Conservation (phyloP, 2,888 invertebrate species). For the Sialis lutaria region DNA sequence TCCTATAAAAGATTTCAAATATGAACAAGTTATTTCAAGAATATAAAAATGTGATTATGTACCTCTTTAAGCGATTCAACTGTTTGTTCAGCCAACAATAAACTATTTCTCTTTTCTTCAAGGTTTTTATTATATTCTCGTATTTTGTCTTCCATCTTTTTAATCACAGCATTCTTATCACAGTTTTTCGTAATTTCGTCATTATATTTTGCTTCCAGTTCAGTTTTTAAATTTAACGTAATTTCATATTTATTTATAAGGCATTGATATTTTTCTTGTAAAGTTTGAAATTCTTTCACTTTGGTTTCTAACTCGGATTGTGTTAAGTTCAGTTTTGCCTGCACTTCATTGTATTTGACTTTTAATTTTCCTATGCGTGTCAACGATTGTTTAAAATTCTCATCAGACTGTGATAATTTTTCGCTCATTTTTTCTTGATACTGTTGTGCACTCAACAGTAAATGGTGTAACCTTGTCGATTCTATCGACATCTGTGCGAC, state of each 20-base stretch:
- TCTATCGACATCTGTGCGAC: slow-evolving; percentile 29
- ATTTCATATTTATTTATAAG: not conserved
- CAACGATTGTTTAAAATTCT: slow-evolving; percentile 16
- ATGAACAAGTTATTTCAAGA: not conserved
- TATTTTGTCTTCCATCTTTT: slow-evolving; percentile 6
- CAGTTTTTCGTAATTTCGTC: slow-evolving; percentile 5
- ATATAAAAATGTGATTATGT: not conserved
- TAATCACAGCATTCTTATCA: slow-evolving; percentile 3
- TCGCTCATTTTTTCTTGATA: slow-evolving; percentile 26
- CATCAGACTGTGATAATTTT: slow-evolving; percentile 16
- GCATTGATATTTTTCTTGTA: slow-evolving; percentile 1
- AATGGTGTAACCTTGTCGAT: slow-evolving; percentile 27
- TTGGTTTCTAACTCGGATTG: slow-evolving; percentile 2
- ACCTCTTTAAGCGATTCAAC: slow-evolving; percentile 1
- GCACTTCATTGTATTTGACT: not conserved
- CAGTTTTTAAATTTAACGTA: not conserved
- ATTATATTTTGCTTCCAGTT: not conserved
- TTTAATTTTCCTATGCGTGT: slow-evolving; percentile 10
- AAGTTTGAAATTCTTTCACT: not conserved
- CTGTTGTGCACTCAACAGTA: slow-evolving; percentile 30
- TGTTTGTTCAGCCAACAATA: not conserved
- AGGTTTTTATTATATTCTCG: slow-evolving; percentile 1
- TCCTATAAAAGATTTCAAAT: slow-evolving; percentile 1
- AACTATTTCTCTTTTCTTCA: slow-evolving; percentile 1
- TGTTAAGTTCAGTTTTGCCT: slow-evolving; percentile 1